phyloP scores from a whole-genome alignment of 2,113 vertebrate genomes.

The Phyllostomus hastatus region DNA sequence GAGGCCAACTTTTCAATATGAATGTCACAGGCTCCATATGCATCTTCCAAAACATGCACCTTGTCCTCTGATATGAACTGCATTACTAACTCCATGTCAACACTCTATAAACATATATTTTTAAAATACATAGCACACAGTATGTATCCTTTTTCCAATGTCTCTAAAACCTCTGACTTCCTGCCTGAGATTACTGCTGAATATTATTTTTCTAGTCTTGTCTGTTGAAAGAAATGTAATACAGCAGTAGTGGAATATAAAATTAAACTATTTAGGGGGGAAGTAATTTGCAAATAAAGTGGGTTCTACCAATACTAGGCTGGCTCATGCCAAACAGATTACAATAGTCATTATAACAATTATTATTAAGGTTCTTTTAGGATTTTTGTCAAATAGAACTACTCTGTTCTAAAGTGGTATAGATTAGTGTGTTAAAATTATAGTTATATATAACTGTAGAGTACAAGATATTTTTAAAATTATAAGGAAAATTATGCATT shows the following conservation, averaged over 20 bases:
- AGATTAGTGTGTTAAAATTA: slow-evolving; percentile 66
- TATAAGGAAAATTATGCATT: slow-evolving; percentile 46
- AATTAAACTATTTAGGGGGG: slow-evolving; percentile 54
- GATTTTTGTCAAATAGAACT: slow-evolving; percentile 55
- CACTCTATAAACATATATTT: neutral
- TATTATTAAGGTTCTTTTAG: slow-evolving; percentile 66
- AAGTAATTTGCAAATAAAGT: slow-evolving; percentile 62
- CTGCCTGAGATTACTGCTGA: neutral
- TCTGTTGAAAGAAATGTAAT: slow-evolving; percentile 33
- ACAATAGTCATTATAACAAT: slow-evolving; percentile 68
- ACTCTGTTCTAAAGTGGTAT: slow-evolving; percentile 53
- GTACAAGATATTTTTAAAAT: slow-evolving; percentile 51
- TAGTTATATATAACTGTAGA: slow-evolving; percentile 37
- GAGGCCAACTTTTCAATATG: neutral
- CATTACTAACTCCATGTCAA: neutral
- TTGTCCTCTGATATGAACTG: neutral
- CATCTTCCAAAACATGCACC: neutral
- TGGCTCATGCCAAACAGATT: slow-evolving; percentile 54
- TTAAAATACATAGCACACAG: neutral
- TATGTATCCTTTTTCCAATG: neutral
- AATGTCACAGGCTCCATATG: neutral
- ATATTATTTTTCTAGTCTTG: slow-evolving; percentile 36
- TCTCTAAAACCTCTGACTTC: neutral
- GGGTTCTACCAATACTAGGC: slow-evolving; percentile 18
- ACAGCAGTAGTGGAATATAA: slow-evolving; percentile 42